Percentiles rank a stretch among this genome's conserved stretches.
Evolutionary conservation across 2,113 vertebrate species (phyloP).

Genomic region (Albula glossodonta): DNA sequence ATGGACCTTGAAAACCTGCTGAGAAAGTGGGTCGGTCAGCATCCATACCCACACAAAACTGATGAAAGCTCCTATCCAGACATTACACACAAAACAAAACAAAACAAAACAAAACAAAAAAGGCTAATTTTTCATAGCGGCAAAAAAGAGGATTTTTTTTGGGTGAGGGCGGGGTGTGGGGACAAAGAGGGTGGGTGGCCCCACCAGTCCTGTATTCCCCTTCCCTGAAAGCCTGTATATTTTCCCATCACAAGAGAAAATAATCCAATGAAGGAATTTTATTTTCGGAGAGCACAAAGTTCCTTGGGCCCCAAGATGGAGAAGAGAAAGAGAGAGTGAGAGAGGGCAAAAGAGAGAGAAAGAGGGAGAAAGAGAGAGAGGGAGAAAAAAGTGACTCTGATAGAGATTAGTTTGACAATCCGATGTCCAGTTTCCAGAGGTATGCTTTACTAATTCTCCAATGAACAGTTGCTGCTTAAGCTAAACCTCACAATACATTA

Average conservation of each 20-base stretch:
- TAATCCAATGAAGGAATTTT: not conserved
- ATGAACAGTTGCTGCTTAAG: too few species aligned
- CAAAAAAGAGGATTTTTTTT: not conserved
- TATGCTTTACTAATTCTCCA: too few species aligned
- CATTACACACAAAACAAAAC: not conserved
- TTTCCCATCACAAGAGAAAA: not conserved
- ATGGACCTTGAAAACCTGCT: not conserved
- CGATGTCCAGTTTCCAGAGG: too few species aligned
- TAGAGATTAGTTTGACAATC: too few species aligned
- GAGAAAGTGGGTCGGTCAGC: too few species aligned
- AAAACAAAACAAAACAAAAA: not conserved
- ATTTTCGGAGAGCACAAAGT: not conserved
- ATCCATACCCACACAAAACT: too few species aligned
- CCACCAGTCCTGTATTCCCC: not conserved
- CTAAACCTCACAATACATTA: too few species aligned
- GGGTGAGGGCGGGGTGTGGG: not conserved
- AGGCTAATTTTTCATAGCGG: not conserved
- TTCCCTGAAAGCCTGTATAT: not conserved
- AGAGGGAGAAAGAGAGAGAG: slow-evolving; percentile 16
- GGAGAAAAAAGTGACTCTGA: not conserved
- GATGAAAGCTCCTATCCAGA: not conserved
- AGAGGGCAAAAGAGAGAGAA: slow-evolving; percentile 28
- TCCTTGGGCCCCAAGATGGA: not conserved
- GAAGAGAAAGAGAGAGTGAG: slow-evolving; percentile 28
- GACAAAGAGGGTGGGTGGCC: not conserved